Conservation (phyloP, 2,113 vertebrate species). For the Pituophis catenifer region DNA sequence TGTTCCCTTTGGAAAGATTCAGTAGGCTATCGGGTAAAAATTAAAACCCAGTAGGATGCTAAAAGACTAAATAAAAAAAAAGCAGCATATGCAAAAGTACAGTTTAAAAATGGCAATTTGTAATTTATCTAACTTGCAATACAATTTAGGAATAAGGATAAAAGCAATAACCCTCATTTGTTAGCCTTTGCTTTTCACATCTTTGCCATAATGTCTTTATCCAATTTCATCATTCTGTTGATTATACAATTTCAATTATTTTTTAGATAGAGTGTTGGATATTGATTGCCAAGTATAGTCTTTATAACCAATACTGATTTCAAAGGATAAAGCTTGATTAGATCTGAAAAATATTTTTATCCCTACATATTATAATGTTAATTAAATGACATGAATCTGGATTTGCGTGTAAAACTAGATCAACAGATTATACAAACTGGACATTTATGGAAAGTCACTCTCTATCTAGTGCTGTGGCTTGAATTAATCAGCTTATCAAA, state of each 20-base stretch:
- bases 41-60: background rate
- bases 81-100: background rate
- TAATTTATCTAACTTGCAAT: constrained; percentile 22
- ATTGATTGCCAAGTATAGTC: constrained; percentile 48
- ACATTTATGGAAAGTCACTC: constrained; percentile 28
- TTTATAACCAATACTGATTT: constrained; percentile 46
- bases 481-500: background rate
- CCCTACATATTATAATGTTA: constrained; percentile 46
- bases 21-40: background rate
- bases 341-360: constrained; percentile 59
- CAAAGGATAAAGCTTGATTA: constrained; percentile 56
- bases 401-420: constrained; percentile 41
- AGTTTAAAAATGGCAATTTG: background rate
- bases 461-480: background rate
- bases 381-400: constrained; percentile 53
- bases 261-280: constrained; percentile 42
- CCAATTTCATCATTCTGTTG: constrained; percentile 13
- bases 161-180: constrained; percentile 16
- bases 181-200: constrained; percentile 14
- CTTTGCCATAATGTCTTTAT: constrained; percentile 31
- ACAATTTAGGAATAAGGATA: background rate
- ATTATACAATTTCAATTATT: constrained; percentile 50
- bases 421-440: constrained; percentile 43
- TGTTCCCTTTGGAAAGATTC: background rate
- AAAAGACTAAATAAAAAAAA: background rate